Base-by-base conservation (phyloP, 2,113 vertebrate genomes). In the Numida meleagris region DNA sequence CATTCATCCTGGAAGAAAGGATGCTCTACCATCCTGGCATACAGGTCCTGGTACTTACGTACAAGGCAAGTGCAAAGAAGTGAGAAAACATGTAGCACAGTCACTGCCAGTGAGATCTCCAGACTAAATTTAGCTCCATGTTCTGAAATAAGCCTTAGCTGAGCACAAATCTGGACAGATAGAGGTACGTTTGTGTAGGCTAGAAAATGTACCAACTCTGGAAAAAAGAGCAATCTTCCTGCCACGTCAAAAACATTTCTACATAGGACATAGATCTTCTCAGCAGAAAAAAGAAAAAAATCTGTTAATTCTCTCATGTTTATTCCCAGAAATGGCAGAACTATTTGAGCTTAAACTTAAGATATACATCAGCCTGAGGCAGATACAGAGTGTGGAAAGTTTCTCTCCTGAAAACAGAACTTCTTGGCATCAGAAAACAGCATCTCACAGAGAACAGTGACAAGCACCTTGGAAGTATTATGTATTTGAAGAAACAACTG, bases 291-390 rank as follows among this genome's bases (percentile, higher is more conserved):
- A 45, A 11, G 43, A 48, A 1, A 5, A 86, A 34, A 42, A 68
- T 36, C 19, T 59, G 13, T 48, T 82, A 86, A 61, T 74, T 68
- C 40, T 87, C 16, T 33, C 40, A 17, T 15, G 84, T 9, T 29
- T 45, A 82, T 43, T 86, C 27, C 33, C 75, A 82, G 67, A 93
- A 94, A 89, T 40, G 3, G 40, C 33, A 76, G 58, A 89, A 76
- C 14, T 57, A 45, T 53, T 85, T 63, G 12, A 86, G 24, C 21
- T 82, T 85, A 73, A 82, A 40, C 19, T 68, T 81, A 6, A 89
- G 33, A 68, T 51, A 75, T 2, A 0, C 36, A 72, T 46, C 29
- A 87, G 45, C 36, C 43, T 20, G 55, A 85, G 46, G 24, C 17
- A 94, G 29, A 66, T 6, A 53, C 0, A 1, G 4, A 80, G 63